Evolutionary conservation across 2,113 vertebrate genomes (phyloP), one percentile per base, ranked within the genome.

Genomic region (Rhadina sibilatrix): DNA sequence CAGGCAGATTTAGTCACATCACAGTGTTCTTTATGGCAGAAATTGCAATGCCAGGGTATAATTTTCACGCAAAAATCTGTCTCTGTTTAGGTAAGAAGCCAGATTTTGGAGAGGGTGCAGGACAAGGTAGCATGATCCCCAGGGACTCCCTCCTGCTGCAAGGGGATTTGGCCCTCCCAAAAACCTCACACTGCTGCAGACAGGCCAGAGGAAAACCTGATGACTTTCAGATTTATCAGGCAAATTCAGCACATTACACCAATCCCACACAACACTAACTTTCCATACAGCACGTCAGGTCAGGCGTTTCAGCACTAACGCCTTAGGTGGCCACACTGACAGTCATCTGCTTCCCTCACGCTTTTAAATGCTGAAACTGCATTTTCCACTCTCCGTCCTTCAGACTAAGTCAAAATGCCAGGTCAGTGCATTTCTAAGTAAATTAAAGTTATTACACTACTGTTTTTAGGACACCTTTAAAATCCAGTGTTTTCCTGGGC

Each of bases 201-300:
- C 46, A 77, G 46, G 59, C 30, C 61, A 44, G 38, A 28, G 33
- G 23, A 70, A 72, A 94, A 53, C 2, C 31, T 5, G 1, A 35
- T 2, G 16, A 12, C 17, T 80, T 69, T 23, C 5, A 22, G 13
- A 30, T 65, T 85, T 60, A 35, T 5, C 3, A 3, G 44, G 33
- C 30, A 68, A 44, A 33, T 66, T 78, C 17, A 15, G 37, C 10
- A 20, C n/a, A 8, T n/a, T 37, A 25, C 56, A n/a, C n/a, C n/a
- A 9, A 0, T 37, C 56, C 35, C 10, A 0, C 25, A 5, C 25
- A 54, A 25, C 15, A 2, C 25, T 14, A 8, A 5, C 6, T 42
- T 86, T 53, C 49, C 12, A 8, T n/a, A 23, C 0, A 0, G 59
- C 54, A 12, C 7, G 0, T 10, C 40, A 60, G 11, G 65, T 10